Conservation (phyloP, 2,888 invertebrate species). For the Drosophila kokeensis region DNA sequence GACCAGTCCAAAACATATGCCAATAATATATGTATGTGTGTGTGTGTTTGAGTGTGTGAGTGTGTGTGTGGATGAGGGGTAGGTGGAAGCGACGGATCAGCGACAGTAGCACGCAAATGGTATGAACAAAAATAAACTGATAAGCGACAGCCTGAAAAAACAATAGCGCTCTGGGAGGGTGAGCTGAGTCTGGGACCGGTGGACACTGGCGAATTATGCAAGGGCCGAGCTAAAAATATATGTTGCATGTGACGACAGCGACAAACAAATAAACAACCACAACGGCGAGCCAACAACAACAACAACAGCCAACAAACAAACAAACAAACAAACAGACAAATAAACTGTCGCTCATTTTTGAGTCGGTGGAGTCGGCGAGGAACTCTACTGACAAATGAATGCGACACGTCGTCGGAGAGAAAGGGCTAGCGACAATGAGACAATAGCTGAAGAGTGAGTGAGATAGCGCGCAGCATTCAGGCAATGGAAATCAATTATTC, state of each 20-base stretch:
- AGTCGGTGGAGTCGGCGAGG: conserved; percentile 12
- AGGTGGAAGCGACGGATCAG: conserved; percentile 43
- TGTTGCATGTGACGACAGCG: conserved; percentile 71
- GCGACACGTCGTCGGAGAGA: conserved; percentile 46
- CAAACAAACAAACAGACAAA: conserved; percentile 53
- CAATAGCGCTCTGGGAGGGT: conserved; percentile 31
- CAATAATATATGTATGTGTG: conserved; percentile 37
- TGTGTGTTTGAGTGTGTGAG: no score
- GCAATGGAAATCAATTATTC: conserved; percentile 82
- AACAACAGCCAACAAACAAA: conserved; percentile 31
- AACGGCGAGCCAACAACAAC: conserved; percentile 25
- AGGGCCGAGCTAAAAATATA: conserved; percentile 57
- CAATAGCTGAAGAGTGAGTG: background rate
- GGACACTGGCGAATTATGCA: conserved; percentile 52
- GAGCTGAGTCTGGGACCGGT: background rate
- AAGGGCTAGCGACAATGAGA: background rate
- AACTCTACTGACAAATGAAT: conserved; percentile 67
- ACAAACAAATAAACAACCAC: conserved; percentile 68
- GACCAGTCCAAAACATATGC: conserved; percentile 58
- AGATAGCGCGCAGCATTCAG: conserved; percentile 38
- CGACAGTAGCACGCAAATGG: conserved; percentile 65
- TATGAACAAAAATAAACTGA: conserved; percentile 72
- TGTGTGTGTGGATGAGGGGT: conserved; percentile 3
- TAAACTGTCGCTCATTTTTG: conserved; percentile 58
- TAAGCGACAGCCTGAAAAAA: conserved; percentile 71